phyloP scores from a whole-genome alignment of 2,888 invertebrate genomes.

The Lottia scabra region DNA sequence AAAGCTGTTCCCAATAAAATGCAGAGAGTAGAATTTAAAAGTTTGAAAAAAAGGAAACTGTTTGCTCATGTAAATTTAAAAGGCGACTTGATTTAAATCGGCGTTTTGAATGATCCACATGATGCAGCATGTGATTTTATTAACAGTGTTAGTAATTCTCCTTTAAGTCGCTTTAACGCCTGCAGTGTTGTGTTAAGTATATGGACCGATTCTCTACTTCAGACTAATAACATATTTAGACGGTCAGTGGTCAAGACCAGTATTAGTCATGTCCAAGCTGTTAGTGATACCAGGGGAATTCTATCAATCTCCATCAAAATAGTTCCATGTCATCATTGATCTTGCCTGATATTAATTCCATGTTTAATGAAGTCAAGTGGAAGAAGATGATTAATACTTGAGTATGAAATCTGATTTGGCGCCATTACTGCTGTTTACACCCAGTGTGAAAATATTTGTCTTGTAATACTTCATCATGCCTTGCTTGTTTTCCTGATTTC shows the following conservation, averaged over 20 bases:
- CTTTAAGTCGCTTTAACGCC: too few species aligned
- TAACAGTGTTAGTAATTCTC: too few species aligned
- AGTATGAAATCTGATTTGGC: too few species aligned
- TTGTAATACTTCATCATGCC: not conserved
- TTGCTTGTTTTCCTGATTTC: not conserved
- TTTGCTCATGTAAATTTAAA: too few species aligned
- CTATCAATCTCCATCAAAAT: not conserved
- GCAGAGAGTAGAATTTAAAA: too few species aligned
- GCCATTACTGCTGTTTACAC: too few species aligned
- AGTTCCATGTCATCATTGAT: not conserved
- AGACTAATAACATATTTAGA: not conserved
- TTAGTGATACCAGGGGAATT: not conserved
- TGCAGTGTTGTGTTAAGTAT: not conserved
- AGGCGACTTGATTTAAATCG: too few species aligned
- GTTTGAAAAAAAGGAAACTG: too few species aligned
- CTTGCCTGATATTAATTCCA: not conserved
- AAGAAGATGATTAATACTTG: not conserved
- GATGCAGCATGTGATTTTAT: too few species aligned
- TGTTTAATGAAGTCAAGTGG: not conserved
- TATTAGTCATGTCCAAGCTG: not conserved
- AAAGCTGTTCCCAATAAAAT: too few species aligned
- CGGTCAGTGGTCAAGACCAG: not conserved
- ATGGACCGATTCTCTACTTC: not conserved
- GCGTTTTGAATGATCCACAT: too few species aligned
- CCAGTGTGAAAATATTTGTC: slow-evolving; percentile 2